phyloP scores from a whole-genome alignment of 2,888 invertebrate species.

The Diabrotica balteata region DNA sequence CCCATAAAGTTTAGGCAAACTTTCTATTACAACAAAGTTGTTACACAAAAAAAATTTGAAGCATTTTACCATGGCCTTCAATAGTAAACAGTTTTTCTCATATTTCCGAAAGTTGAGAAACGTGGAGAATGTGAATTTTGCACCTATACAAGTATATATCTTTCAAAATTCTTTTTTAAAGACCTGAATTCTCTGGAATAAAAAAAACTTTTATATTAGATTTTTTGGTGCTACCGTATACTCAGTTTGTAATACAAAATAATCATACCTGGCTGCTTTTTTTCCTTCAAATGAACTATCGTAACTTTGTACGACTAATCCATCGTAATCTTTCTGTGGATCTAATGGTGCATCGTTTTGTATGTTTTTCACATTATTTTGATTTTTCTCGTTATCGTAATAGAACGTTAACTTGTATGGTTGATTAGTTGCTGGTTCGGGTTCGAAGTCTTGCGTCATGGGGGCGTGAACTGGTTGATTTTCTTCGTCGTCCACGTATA shows the following conservation, averaged over 20 bases:
- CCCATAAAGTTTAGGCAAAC: too few species aligned
- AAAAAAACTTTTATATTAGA: too few species aligned
- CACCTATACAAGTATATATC: too few species aligned
- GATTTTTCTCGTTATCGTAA: constrained; percentile 50
- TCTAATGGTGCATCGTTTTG: constrained; percentile 44
- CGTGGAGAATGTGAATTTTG: too few species aligned
- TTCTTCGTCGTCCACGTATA: constrained; percentile 11
- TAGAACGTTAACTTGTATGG: constrained; percentile 57
- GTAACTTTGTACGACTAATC: constrained; percentile 56
- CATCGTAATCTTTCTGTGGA: constrained; percentile 48
- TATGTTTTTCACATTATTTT: constrained; percentile 37
- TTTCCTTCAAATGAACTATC: constrained; percentile 41
- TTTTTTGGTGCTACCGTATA: too few species aligned
- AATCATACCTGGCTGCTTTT: constrained; percentile 38
- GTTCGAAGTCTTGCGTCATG: constrained; percentile 35
- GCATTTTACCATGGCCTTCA: too few species aligned
- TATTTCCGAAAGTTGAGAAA: too few species aligned
- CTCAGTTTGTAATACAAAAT: not conserved
- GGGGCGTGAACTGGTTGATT: constrained; percentile 28
- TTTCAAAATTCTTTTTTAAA: too few species aligned
- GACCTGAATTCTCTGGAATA: too few species aligned
- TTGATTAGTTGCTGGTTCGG: constrained; percentile 36
- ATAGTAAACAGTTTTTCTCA: too few species aligned
- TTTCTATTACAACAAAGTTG: too few species aligned
- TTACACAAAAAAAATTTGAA: too few species aligned